A percentile compares a stretch with the other conserved stretches of the same genome.
These are phyloP conservation scores for Drosophila simulans DNA, from an alignment of 1,140 invertebrate species.

Conservation along the genomic window DNA sequence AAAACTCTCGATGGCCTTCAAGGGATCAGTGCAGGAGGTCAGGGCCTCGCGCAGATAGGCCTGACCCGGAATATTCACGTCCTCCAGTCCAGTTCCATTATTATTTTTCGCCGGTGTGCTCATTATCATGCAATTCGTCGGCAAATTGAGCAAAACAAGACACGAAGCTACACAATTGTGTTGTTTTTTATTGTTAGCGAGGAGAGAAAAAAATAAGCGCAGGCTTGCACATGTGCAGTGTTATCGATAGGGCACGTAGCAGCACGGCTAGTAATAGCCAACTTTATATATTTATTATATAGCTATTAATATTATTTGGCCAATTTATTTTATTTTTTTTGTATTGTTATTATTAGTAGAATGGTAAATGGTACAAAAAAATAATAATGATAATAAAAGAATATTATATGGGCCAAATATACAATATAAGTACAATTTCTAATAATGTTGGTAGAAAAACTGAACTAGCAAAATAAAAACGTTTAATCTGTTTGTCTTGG, in stretches of 20 bases:
- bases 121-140: slow-evolving; percentile 52
- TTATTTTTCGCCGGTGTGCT: slow-evolving; percentile 72
- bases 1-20: slow-evolving; percentile 99
- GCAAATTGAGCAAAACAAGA: slow-evolving; percentile 5
- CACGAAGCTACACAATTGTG: slow-evolving; percentile 13
- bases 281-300: background rate
- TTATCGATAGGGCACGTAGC: background rate
- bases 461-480: too few species aligned
- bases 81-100: slow-evolving; percentile 89
- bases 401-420: too few species aligned
- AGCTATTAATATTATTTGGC: too few species aligned
- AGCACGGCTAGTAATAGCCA: background rate
- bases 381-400: too few species aligned
- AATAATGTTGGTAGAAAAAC: too few species aligned
- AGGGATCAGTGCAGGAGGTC: slow-evolving; percentile 97
- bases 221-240: background rate
- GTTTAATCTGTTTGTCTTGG: too few species aligned
- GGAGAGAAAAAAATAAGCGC: slow-evolving; percentile 4
- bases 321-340: too few species aligned
- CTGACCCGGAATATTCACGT: slow-evolving; percentile 96
- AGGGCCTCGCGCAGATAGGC: slow-evolving; percentile 95
- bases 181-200: slow-evolving; percentile 13
- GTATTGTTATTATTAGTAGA: too few species aligned
- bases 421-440: background rate
- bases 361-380: too few species aligned